A percentile compares a stretch with the other conserved stretches of the same genome.
phyloP scores from a whole-genome alignment of 2,113 vertebrate species.

The Lepus timidus region DNA sequence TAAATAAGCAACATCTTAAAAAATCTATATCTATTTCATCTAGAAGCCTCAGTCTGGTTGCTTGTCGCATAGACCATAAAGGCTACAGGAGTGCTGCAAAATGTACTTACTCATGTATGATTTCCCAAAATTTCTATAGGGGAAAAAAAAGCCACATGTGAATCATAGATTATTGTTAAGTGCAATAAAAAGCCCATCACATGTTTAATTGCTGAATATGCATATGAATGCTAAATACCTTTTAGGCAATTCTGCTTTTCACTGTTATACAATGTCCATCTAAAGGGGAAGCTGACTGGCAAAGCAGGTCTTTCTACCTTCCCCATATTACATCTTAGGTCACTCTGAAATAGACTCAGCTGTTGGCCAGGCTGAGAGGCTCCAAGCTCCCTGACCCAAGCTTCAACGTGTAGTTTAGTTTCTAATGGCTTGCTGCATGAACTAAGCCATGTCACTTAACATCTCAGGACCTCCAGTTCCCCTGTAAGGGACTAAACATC shows the following conservation, averaged over 20 bases:
- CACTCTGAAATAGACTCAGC: slow-evolving; percentile 25
- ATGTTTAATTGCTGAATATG: slow-evolving; percentile 55
- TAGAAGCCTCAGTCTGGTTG: slow-evolving; percentile 63
- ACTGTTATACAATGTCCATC: slow-evolving; percentile 23
- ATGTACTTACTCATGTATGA: slow-evolving; percentile 65
- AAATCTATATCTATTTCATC: slow-evolving; percentile 45
- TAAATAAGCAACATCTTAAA: too few species aligned
- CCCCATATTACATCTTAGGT: neutral
- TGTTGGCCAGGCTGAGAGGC: neutral
- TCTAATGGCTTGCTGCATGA: slow-evolving; percentile 30
- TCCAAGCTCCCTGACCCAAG: slow-evolving; percentile 23
- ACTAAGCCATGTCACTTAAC: slow-evolving; percentile 34
- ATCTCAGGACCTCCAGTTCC: slow-evolving; percentile 44
- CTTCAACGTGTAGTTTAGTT: neutral
- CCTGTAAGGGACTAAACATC: slow-evolving; percentile 35
- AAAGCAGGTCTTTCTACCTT: too few species aligned
- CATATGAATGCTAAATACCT: slow-evolving; percentile 40
- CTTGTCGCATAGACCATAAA: slow-evolving; percentile 62
- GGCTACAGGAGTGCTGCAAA: slow-evolving; percentile 54
- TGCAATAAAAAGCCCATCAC: slow-evolving; percentile 46
- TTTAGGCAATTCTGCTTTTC: slow-evolving; percentile 36
- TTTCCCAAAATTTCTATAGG: slow-evolving; percentile 54
- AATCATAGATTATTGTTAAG: slow-evolving; percentile 64
- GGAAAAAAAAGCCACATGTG: slow-evolving; percentile 41
- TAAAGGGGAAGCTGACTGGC: slow-evolving; percentile 25